Conservation (phyloP, 2,113 vertebrate species). For the Anguilla rostrata region DNA sequence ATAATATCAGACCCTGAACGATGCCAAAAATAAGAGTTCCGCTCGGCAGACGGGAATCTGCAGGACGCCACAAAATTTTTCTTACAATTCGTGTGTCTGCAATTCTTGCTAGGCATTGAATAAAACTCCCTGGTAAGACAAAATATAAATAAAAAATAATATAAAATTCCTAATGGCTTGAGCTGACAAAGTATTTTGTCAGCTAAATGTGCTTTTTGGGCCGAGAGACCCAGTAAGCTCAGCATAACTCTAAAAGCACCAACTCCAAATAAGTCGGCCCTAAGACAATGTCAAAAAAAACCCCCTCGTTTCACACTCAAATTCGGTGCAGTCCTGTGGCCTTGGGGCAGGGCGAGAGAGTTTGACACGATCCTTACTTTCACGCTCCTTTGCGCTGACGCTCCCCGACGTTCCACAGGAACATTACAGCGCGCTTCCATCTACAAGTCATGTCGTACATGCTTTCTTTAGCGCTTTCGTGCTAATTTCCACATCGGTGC, state of each 20-base stretch:
- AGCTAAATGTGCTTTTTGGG: constrained; percentile 55
- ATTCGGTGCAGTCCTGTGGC: neutral
- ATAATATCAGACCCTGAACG: neutral
- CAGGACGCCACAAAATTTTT: neutral
- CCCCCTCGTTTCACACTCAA: neutral
- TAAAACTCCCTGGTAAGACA: neutral
- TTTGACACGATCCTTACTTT: neutral
- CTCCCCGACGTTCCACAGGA: neutral
- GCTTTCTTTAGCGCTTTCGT: neutral
- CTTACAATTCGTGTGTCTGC: neutral
- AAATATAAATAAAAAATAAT: constrained; percentile 53
- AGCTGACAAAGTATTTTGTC: constrained; percentile 54
- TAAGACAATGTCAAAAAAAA: neutral
- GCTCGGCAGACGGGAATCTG: neutral
- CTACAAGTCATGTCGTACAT: neutral
- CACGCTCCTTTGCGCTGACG: neutral
- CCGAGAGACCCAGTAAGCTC: constrained; percentile 43
- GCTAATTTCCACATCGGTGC: neutral
- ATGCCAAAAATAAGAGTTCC: neutral
- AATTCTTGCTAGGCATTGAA: neutral
- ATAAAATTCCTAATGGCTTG: constrained; percentile 36
- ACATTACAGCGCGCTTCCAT: neutral
- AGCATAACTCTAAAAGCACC: constrained; percentile 15
- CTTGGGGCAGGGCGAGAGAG: neutral
- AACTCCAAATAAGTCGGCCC: neutral